Conservation (phyloP, 2,888 invertebrate species). For the Lasioglossum villosulum region DNA sequence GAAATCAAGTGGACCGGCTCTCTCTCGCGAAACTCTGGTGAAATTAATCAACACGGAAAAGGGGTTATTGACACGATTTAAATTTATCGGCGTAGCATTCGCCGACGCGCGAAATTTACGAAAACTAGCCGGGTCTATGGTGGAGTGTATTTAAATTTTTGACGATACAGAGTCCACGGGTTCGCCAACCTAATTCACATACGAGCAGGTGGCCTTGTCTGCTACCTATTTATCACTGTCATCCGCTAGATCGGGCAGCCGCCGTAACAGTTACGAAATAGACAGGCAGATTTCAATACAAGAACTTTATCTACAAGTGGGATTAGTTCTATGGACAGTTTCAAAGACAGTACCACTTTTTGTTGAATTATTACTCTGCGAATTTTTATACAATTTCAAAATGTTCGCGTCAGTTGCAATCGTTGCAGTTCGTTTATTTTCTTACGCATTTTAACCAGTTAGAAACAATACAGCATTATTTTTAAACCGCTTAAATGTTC, state of each 20-base stretch:
- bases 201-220: conserved; percentile 17
- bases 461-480: too few relatives aligned
- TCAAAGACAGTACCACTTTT: background rate
- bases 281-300: background rate
- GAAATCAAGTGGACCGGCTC: background rate
- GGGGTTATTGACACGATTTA: conserved; percentile 7
- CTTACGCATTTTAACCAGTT: background rate
- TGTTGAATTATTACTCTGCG: background rate
- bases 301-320: background rate
- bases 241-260: conserved; percentile 3
- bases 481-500: too few relatives aligned
- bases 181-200: conserved; percentile 13
- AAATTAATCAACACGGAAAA: background rate
- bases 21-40: background rate
- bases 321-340: background rate
- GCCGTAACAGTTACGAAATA: conserved; percentile 1
- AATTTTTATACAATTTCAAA: background rate
- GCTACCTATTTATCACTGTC: conserved; percentile 20
- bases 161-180: background rate
- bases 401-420: background rate
- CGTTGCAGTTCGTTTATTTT: too few relatives aligned
- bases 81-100: background rate
- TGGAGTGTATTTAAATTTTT: conserved; percentile 7
- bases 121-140: background rate
- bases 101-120: background rate